Base-by-base conservation (phyloP, 2,113 vertebrate genomes). In the Heterocephalus glaber region DNA sequence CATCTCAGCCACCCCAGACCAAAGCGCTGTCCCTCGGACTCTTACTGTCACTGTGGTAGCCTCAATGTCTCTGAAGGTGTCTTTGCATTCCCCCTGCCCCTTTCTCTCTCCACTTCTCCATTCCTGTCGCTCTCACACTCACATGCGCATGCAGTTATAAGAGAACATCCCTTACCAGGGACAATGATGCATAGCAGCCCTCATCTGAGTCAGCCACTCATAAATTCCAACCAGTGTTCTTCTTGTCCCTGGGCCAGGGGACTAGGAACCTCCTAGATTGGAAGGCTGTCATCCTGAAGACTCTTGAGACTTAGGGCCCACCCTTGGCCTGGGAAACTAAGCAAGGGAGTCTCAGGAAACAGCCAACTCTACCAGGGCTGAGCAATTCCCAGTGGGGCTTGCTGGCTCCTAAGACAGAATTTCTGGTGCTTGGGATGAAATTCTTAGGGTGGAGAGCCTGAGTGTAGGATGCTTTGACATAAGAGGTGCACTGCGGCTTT, bases 251-350 rank as follows among this genome's bases (percentile, higher is more conserved):
- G 60, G 58, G 60, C 30, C 65, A 77, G 49, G 68, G 7, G 72
- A 68, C 65, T 74, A 82, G 41, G 74, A 93, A 82, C 22, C 63
- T 94, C 92, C 76, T 74, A 93, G 65, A 72, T 16, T 47, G 16
- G 91, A 89, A 94, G 52, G 22, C 44, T 92, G 52, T 63, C 61
- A 20, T 86, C 35, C 60, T 26, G 14, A 30, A 77, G 87, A 41
- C 52, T 93, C 56, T 44, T 65, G 58, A 91, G 81, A 82, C 89
- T 20, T 28, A 66, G 72, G 41, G 10, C 8, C 83, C 5, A 54
- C 52, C 65, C 28, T 44, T 38, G n/a, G 44, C 52, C 41, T 52
- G 20, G 54, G 80, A 92, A 65, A 66, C 56, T 38, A 88, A 81
- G 84, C 26, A 87, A 19, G 58, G 74, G 38, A 58, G 52, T 87